These are phyloP conservation scores for Hypercompe scribonia DNA, from an alignment of 2,888 invertebrate species.

Conservation along the genomic window DNA sequence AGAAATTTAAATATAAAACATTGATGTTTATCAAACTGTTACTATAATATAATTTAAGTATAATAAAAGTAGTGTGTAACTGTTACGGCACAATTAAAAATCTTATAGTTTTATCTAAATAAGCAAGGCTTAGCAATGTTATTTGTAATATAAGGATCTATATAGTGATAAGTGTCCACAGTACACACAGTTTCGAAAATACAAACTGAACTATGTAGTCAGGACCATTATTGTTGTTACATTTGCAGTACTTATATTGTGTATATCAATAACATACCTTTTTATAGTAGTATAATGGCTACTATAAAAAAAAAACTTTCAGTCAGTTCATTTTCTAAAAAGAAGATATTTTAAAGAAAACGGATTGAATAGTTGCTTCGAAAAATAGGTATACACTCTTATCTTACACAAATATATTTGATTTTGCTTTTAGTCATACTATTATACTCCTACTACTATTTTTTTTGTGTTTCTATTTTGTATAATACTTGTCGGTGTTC, in stretches of 20 bases:
- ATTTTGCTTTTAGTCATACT: not conserved
- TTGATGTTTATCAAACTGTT: conserved; percentile 18
- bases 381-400: not conserved
- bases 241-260: not conserved
- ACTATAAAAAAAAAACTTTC: not conserved
- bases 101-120: conserved; percentile 22
- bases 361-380: not conserved
- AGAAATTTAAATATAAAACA: conserved; percentile 18
- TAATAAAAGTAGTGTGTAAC: conserved; percentile 28
- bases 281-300: no score
- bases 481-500: no score
- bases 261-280: not conserved
- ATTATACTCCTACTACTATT: no score
- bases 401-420: not conserved
- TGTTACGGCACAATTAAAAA: conserved; percentile 41
- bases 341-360: not conserved
- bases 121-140: conserved; percentile 45
- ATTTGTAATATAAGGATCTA: conserved; percentile 24
- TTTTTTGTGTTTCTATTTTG: no score
- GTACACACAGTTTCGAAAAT: not conserved
- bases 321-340: not conserved
- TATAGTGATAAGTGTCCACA: not conserved
- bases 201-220: not conserved
- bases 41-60: conserved; percentile 12
- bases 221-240: not conserved